These are phyloP conservation scores for Drosophila testacea DNA, from an alignment of 2,888 invertebrate genomes.

Conservation along the genomic window DNA sequence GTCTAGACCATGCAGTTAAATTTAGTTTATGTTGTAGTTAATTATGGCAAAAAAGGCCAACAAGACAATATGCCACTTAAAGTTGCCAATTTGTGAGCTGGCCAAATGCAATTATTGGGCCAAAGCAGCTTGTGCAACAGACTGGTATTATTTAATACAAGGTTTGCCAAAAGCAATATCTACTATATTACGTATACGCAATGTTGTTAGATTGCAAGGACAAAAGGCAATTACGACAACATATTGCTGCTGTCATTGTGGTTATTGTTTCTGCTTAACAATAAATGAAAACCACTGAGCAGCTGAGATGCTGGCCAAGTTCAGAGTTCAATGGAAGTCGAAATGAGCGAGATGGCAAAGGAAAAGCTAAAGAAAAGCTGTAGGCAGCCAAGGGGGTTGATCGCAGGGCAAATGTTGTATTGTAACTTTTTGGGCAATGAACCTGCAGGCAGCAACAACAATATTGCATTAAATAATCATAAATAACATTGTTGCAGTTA, in stretches of 20 bases:
- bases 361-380: conserved; percentile 36
- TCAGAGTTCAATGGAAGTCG: conserved; percentile 71
- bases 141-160: conserved; percentile 35
- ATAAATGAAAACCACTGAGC: conserved; percentile 56
- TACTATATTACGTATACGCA: conserved; percentile 66
- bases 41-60: conserved; percentile 31
- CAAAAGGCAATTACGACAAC: conserved; percentile 32
- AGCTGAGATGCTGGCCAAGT: conserved; percentile 59
- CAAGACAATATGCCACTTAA: conserved; percentile 22
- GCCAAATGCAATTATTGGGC: conserved; percentile 38
- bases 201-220: conserved; percentile 39
- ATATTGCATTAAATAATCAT: conserved; percentile 76
- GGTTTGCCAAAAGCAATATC: conserved; percentile 19
- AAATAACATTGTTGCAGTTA: conserved; percentile 58
- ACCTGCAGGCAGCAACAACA: conserved; percentile 52
- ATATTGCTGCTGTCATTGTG: conserved; percentile 29
- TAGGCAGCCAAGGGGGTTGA: conserved; percentile 35
- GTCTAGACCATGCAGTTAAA: conserved; percentile 8
- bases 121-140: conserved; percentile 20
- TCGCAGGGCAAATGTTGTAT: conserved; percentile 49
- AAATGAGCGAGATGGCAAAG: conserved; percentile 29
- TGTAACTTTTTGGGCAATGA: conserved; percentile 69
- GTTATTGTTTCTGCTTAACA: conserved; percentile 20
- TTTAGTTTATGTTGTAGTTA: conserved; percentile 13
- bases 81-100: conserved; percentile 24